Percentiles rank a stretch among this genome's conserved stretches.
Evolutionary conservation across 2,113 vertebrate species (phyloP).

Genomic region (Leptodactylus fuscus): DNA sequence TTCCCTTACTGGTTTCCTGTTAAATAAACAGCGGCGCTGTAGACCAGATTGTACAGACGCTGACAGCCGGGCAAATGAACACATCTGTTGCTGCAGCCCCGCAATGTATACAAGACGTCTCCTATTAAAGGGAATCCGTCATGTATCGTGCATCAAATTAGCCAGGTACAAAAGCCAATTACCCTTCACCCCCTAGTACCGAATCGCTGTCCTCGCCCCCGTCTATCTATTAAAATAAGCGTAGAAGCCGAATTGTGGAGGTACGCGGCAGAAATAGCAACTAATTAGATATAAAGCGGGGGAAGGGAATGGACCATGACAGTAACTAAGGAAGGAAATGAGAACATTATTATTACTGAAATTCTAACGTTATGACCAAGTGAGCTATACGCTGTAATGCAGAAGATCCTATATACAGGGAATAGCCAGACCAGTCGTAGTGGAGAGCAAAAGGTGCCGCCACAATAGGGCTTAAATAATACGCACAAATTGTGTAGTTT

Average conservation of each 20-base stretch:
- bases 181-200: not conserved
- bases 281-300: not conserved
- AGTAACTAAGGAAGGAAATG: not conserved
- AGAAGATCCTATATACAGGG: no score
- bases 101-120: not conserved
- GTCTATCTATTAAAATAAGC: not conserved
- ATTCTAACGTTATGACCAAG: no score
- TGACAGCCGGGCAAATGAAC: not conserved
- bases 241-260: not conserved
- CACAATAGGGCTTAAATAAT: no score
- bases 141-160: not conserved
- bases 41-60: not conserved
- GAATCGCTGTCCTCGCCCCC: not conserved
- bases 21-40: not conserved
- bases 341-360: not conserved
- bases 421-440: no score
- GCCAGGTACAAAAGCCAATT: conserved; percentile 28
- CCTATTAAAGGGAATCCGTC: not conserved
- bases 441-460: no score
- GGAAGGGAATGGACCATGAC: not conserved
- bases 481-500: no score
- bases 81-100: not conserved
- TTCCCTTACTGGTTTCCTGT: not conserved
- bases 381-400: no score
- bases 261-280: not conserved